Base-by-base conservation (phyloP, 2,888 invertebrate genomes). In the Omphaloscelis lunosa region DNA sequence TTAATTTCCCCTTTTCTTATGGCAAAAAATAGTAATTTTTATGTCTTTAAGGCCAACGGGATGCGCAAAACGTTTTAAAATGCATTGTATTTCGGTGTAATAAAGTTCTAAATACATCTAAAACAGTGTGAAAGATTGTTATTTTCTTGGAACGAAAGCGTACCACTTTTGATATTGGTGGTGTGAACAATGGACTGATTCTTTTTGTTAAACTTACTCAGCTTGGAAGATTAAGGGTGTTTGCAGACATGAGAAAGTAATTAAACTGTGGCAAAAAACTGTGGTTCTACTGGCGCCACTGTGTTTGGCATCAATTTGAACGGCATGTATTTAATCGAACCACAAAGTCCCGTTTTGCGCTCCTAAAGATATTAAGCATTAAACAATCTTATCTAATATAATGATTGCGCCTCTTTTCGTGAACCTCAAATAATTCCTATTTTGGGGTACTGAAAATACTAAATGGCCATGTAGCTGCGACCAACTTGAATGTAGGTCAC, bases 21-120 rank as follows among this genome's bases (percentile, higher is more conserved):
- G 48, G 72, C 51, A 72, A 76, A 79, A 72, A 63, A 84, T 69
- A 66, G 82, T 53, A 84, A 90, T 90, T 84, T 83, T 86, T 84
- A 87, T 78, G 80, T 89, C 84, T 85, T 89, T 89, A 89, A 87
- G 90, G 86, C 86, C 88, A 88, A 41, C 1, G n/a, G 12, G 17
- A 23, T 7, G n/a, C 4, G n/a, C 17, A 41, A 45, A 41, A 39
- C 48, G 23, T 29, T 65, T 59, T 17, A 83, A 41, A 62, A 41
- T 72, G 15, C 3, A 72, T 56, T 66, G 15, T 83, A 67, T 17
- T 65, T 8, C 23, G 9, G 12, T 1, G 72, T 0, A 9, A 2
- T 83, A 78, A 29, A 27, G 83, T 68, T 39, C 0, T 20, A 68
- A 77, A 71, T 73, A 29, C 65, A 39, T 45, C 3, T 58, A 39